Conservation (phyloP, 2,888 invertebrate genomes). For the Zonitis immaculata region DNA sequence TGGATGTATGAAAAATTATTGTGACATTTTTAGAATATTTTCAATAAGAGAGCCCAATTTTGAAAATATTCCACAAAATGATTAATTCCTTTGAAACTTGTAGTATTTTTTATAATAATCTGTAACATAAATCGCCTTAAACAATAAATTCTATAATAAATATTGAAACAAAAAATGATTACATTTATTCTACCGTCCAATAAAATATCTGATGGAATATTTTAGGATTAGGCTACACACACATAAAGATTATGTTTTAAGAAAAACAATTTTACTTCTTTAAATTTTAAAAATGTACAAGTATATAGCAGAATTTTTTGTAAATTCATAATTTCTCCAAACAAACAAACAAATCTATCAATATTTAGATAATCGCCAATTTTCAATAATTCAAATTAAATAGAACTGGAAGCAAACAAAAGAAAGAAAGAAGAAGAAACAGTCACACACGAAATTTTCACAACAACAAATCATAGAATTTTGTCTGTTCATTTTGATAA, state of each 20-base stretch:
- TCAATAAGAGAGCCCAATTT: constrained; percentile 17
- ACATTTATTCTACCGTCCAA: too few species aligned
- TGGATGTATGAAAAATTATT: constrained; percentile 11
- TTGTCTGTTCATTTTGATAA: not conserved
- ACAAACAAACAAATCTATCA: not conserved
- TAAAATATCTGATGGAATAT: too few species aligned
- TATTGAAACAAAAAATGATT: not conserved
- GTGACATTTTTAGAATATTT: constrained; percentile 9
- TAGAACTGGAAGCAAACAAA: not conserved
- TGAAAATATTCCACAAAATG: constrained; percentile 11
- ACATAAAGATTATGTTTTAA: not conserved
- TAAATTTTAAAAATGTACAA: constrained; percentile 18
- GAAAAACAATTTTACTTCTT: constrained; percentile 12
- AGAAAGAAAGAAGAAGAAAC: not conserved
- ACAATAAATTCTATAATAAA: not conserved
- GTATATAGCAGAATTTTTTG: constrained; percentile 14
- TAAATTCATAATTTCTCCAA: constrained; percentile 2
- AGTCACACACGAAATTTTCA: not conserved
- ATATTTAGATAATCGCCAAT: not conserved
- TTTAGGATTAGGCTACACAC: not conserved
- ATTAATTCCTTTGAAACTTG: not conserved
- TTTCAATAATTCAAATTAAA: not conserved
- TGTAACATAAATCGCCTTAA: not conserved
- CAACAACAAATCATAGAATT: not conserved
- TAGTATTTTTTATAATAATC: not conserved